These are phyloP conservation scores for Prunella fulvescens DNA, from an alignment of 2,113 vertebrate genomes.

Conservation along the genomic window DNA sequence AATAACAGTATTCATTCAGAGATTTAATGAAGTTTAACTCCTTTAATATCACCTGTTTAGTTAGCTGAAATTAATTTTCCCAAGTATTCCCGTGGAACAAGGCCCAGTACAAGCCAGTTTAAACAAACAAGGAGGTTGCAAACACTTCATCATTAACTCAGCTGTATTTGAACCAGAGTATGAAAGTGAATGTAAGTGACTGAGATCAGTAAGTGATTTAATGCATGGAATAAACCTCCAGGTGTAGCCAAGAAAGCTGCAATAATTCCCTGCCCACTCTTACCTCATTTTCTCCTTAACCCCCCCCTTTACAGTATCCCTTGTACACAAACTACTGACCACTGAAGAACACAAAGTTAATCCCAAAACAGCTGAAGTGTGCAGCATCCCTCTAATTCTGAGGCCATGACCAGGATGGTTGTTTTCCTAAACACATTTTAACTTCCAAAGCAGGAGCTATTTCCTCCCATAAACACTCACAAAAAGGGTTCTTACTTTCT, in stretches of 20 bases:
- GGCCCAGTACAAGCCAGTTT: neutral
- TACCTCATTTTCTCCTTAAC: neutral
- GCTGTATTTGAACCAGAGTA: neutral
- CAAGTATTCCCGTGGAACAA: neutral
- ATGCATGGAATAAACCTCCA: neutral
- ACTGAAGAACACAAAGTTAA: neutral
- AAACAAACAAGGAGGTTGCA: neutral
- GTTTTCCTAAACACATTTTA: neutral
- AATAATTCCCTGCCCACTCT: neutral
- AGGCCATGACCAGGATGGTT: neutral
- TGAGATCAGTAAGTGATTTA: neutral
- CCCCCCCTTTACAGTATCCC: neutral
- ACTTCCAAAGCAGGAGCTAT: neutral
- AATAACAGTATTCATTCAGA: neutral
- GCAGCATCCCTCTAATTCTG: neutral
- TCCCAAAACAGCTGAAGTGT: neutral
- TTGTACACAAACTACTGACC: neutral
- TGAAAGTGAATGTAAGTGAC: neutral
- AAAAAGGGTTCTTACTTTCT: neutral
- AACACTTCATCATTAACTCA: neutral
- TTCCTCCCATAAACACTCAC: neutral
- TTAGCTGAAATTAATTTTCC: neutral
- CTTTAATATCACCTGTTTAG: neutral
- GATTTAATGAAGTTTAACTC: neutral
- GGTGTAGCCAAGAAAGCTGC: neutral